Conservation (phyloP, 2,888 invertebrate species). For the Villa cingulata region DNA sequence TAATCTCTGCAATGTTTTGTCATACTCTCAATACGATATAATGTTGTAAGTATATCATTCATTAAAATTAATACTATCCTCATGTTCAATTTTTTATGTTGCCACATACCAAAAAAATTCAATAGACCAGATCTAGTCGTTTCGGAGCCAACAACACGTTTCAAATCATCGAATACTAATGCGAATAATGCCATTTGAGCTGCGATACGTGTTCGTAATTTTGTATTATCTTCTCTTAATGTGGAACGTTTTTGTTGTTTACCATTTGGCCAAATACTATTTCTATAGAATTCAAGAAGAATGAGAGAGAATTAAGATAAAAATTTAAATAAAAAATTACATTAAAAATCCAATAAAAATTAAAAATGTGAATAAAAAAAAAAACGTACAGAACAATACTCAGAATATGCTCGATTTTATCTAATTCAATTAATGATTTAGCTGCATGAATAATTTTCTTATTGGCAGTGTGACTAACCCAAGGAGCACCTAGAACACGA, state of each 20-base stretch:
- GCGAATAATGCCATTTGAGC: constrained; percentile 66
- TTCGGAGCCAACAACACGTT: constrained; percentile 45
- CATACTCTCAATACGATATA: constrained; percentile 33
- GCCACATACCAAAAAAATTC: constrained; percentile 45
- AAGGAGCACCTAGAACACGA: constrained; percentile 37
- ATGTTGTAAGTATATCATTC: constrained; percentile 41
- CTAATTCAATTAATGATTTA: constrained; percentile 60
- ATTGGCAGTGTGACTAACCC: constrained; percentile 68
- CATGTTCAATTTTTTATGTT: constrained; percentile 43
- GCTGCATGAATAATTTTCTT: constrained; percentile 68
- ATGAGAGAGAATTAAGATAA: not conserved
- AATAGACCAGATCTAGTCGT: constrained; percentile 43
- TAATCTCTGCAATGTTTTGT: constrained; percentile 16
- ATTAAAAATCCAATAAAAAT: not conserved
- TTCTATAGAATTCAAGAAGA: constrained; percentile 27
- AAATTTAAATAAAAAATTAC: constrained; percentile 10
- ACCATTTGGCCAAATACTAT: constrained; percentile 49
- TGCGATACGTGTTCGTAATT: constrained; percentile 57
- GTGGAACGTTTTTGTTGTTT: constrained; percentile 13
- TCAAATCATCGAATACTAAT: constrained; percentile 49
- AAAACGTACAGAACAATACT: constrained; percentile 13
- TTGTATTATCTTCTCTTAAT: constrained; percentile 17
- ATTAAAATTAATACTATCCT: constrained; percentile 44
- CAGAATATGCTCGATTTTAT: constrained; percentile 51
- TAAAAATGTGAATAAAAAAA: not conserved